These are phyloP conservation scores for Dendropsophus ebraccatus DNA, from an alignment of 2,113 vertebrate genomes.

Conservation along the genomic window DNA sequence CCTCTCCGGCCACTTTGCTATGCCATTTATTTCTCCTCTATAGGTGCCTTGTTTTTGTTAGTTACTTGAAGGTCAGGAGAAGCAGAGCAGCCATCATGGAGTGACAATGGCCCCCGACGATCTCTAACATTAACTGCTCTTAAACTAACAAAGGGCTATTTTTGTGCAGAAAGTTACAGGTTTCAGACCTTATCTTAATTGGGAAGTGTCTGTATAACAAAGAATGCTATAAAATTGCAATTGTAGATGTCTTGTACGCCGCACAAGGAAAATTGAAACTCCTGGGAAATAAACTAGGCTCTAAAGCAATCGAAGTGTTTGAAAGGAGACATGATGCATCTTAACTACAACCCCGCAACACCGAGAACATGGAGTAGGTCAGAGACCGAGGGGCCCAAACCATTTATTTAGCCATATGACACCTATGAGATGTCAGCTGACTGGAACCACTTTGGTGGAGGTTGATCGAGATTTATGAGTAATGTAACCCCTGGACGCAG, in stretches of 20 bases:
- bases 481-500: background rate
- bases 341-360: background rate
- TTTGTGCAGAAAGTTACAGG: conserved; percentile 32
- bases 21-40: background rate
- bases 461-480: background rate
- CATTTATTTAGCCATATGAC: background rate
- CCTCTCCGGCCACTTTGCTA: background rate
- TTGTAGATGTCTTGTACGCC: conserved; percentile 44
- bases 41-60: conserved; percentile 5
- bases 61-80: conserved; percentile 24
- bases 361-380: background rate
- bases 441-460: background rate
- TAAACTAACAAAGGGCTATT: conserved; percentile 41
- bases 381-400: background rate
- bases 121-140: conserved; percentile 42
- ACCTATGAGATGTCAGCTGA: background rate
- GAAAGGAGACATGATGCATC: background rate
- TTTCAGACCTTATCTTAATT: conserved; percentile 54
- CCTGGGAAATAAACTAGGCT: conserved; percentile 51
- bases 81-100: background rate
- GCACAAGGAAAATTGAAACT: conserved; percentile 48
- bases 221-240: conserved; percentile 52
- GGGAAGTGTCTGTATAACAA: conserved; percentile 55
- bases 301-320: conserved; percentile 13
- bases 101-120: conserved; percentile 14